Conservation (phyloP, 2,888 invertebrate species). For the Eupithecia tripunctaria region DNA sequence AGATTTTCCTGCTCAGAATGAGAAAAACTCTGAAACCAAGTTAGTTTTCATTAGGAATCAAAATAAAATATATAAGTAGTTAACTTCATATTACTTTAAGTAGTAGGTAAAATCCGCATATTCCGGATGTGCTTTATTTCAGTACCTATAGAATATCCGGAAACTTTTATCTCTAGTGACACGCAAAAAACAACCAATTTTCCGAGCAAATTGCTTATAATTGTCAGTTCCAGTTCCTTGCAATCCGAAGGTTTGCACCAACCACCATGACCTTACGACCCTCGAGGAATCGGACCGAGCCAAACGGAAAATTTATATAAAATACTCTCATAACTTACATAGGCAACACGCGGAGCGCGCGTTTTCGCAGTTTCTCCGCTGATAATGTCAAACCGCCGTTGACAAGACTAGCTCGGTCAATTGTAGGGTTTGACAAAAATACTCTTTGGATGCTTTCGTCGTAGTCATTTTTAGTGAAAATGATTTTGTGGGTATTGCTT, state of each 20-base stretch:
- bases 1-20: neutral
- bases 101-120: too few species aligned
- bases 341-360: slow-evolving; percentile 27
- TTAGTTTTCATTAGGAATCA: neutral
- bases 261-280: slow-evolving; percentile 62
- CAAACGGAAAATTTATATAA: slow-evolving; percentile 48
- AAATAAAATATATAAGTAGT: neutral
- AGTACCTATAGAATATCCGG: neutral
- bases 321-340: slow-evolving; percentile 23
- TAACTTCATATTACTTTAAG: neutral
- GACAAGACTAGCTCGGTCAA: slow-evolving; percentile 31
- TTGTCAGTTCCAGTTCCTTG: slow-evolving; percentile 44
- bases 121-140: too few species aligned
- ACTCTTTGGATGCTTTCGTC: neutral
- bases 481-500: slow-evolving; percentile 62
- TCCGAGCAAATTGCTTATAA: slow-evolving; percentile 31
- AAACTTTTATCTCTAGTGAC: slow-evolving; percentile 20
- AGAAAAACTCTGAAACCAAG: neutral
- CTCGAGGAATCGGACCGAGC: slow-evolving; percentile 53
- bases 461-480: slow-evolving; percentile 39
- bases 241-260: slow-evolving; percentile 50
- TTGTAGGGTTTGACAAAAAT: slow-evolving; percentile 16
- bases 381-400: slow-evolving; percentile 21
- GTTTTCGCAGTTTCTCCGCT: slow-evolving; percentile 14
- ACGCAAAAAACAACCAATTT: slow-evolving; percentile 20